Evolutionary conservation across 2,797 vertebrate species (phyloP).

Genomic region (Delichon dasypus): DNA sequence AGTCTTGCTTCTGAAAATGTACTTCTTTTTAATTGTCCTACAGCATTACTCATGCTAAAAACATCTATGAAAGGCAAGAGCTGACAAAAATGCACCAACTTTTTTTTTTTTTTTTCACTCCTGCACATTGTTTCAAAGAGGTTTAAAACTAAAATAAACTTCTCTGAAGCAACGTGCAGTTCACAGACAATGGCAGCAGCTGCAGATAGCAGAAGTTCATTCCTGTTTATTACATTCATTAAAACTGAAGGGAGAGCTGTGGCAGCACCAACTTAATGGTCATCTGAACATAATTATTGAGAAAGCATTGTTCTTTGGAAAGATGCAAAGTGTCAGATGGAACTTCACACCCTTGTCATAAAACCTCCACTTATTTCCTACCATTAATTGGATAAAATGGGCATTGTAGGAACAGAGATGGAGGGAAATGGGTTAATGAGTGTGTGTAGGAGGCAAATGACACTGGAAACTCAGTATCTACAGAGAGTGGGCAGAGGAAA

Average conservation of each 20-base stretch:
- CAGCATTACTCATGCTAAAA: background rate
- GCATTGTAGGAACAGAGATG: slow-evolving; percentile 1
- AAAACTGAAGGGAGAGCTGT: slow-evolving; percentile 44
- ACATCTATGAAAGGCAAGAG: slow-evolving; percentile 7
- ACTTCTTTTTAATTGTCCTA: slow-evolving; percentile 11
- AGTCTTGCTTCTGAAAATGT: background rate
- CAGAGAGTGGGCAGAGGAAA: slow-evolving; percentile 73
- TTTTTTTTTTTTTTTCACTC: background rate
- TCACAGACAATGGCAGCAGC: slow-evolving; percentile 61
- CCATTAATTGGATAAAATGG: slow-evolving; percentile 46
- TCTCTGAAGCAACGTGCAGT: background rate
- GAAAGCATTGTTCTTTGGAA: slow-evolving; percentile 53
- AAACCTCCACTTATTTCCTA: slow-evolving; percentile 63
- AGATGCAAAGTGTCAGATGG: slow-evolving; percentile 55
- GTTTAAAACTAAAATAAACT: slow-evolving; percentile 64
- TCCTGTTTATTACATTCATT: slow-evolving; percentile 64
- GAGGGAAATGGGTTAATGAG: slow-evolving; percentile 56
- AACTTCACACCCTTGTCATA: slow-evolving; percentile 63
- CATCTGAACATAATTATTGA: slow-evolving; percentile 55
- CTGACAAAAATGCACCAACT: background rate
- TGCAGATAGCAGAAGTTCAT: slow-evolving; percentile 54
- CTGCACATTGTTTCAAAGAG: slow-evolving; percentile 54
- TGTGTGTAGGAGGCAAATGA: slow-evolving; percentile 66
- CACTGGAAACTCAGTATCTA: slow-evolving; percentile 76
- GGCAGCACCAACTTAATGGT: slow-evolving; percentile 53